Conservation (phyloP, 2,113 vertebrate species). For the Coregonus clupeaformis region DNA sequence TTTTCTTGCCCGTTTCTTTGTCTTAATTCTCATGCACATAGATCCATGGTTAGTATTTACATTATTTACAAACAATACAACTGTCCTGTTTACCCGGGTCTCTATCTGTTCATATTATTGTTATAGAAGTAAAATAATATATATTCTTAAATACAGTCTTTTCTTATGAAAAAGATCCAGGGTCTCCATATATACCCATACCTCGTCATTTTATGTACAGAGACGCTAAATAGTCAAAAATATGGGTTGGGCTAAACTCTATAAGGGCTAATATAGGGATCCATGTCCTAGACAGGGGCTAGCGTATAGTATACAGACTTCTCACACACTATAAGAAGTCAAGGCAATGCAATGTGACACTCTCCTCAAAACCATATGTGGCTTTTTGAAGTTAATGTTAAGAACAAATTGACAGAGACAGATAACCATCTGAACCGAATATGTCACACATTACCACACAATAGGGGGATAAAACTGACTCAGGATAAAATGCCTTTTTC, state of each 20-base stretch:
- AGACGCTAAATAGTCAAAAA: constrained; percentile 94
- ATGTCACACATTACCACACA: constrained; percentile 70
- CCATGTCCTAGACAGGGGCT: constrained; percentile 67
- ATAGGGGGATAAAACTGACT: constrained; percentile 56
- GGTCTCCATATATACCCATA: constrained; percentile 85
- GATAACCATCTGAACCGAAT: constrained; percentile 67
- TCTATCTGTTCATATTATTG: constrained; percentile 92
- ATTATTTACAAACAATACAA: constrained; percentile 99
- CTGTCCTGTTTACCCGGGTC: constrained; percentile 90
- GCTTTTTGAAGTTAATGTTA: constrained; percentile 82
- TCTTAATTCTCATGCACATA: constrained; percentile 97
- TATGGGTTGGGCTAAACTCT: constrained; percentile 90
- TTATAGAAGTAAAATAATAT: constrained; percentile 97
- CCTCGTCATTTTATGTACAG: constrained; percentile 91
- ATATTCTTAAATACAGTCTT: constrained; percentile 91
- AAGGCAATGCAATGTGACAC: constrained; percentile 90
- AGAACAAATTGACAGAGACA: constrained; percentile 74
- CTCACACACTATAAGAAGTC: constrained; percentile 88
- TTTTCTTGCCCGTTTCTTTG: constrained; percentile 77
- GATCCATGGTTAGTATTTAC: constrained; percentile 93
- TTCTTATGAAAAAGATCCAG: constrained; percentile 95
- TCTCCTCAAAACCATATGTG: constrained; percentile 79
- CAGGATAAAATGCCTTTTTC: constrained; percentile 59
- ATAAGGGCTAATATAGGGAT: constrained; percentile 80
- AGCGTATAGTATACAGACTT: constrained; percentile 79